Evolutionary conservation across 2,797 vertebrate species (phyloP).

Genomic region (Myotis pilosus): DNA sequence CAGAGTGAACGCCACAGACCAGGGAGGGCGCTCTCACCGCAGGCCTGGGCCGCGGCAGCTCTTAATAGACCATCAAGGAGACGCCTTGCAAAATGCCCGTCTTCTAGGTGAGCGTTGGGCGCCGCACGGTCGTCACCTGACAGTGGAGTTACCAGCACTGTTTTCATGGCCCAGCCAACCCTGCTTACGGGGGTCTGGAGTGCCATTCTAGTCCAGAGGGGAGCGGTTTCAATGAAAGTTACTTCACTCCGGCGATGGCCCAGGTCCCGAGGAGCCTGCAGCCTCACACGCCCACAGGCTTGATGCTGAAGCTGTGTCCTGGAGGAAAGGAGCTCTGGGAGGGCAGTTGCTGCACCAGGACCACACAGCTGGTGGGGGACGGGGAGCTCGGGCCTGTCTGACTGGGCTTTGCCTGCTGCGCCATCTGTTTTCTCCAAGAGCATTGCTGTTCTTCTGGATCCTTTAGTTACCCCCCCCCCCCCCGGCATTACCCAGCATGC

Average conservation of each 20-base stretch:
- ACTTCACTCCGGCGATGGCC: too few species aligned
- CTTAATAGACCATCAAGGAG: neutral
- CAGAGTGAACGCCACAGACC: neutral
- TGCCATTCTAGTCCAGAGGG: too few species aligned
- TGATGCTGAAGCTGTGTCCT: neutral
- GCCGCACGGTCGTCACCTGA: neutral
- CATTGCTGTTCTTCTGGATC: too few species aligned
- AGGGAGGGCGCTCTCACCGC: neutral
- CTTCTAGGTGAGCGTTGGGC: neutral
- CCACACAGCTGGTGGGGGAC: neutral
- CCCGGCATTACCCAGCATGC: rapidly evolving
- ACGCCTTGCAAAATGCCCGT: neutral
- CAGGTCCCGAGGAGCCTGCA: neutral
- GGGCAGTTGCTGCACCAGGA: rapidly evolving
- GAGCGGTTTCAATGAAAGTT: neutral
- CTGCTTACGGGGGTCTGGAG: too few species aligned
- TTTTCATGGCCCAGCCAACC: neutral
- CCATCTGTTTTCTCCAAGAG: neutral
- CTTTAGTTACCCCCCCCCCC: neutral
- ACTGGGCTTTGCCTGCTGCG: neutral
- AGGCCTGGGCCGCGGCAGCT: rapidly evolving
- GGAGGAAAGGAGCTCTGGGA: neutral
- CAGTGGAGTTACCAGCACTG: neutral
- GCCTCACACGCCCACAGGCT: neutral
- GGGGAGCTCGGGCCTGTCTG: rapidly evolving